Conservation (phyloP, 2,797 vertebrate genomes). For the Stomatorhinus walkeri region DNA sequence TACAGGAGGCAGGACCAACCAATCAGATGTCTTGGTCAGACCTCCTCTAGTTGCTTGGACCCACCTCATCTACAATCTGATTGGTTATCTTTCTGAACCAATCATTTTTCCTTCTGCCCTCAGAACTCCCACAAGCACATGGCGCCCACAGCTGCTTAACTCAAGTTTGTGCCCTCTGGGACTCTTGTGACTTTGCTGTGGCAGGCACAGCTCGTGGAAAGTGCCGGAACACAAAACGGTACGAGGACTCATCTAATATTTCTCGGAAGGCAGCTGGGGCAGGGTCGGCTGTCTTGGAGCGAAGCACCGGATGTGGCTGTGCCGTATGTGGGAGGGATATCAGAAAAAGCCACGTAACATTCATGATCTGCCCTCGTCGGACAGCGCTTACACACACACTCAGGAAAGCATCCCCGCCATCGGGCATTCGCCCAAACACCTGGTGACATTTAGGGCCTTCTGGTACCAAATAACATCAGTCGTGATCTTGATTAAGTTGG, state of each 20-base stretch:
- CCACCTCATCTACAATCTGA: neutral
- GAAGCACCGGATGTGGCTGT: neutral
- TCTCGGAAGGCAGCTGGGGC: neutral
- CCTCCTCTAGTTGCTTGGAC: neutral
- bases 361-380: slow-evolving; percentile 22
- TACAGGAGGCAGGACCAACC: neutral
- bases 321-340: neutral
- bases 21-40: neutral
- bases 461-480: neutral
- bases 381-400: neutral
- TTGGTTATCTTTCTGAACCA: neutral
- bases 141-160: neutral
- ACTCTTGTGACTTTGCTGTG: slow-evolving; percentile 24
- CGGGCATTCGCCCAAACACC: neutral
- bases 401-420: neutral
- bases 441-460: neutral
- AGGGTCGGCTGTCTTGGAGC: neutral
- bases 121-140: neutral
- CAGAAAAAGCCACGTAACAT: slow-evolving; percentile 24
- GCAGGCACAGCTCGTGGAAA: neutral
- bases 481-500: neutral
- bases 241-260: neutral
- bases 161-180: slow-evolving; percentile 18
- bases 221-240: neutral
- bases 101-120: neutral